Conservation (phyloP, 2,888 invertebrate genomes). For the Amblyteles armatorius region DNA sequence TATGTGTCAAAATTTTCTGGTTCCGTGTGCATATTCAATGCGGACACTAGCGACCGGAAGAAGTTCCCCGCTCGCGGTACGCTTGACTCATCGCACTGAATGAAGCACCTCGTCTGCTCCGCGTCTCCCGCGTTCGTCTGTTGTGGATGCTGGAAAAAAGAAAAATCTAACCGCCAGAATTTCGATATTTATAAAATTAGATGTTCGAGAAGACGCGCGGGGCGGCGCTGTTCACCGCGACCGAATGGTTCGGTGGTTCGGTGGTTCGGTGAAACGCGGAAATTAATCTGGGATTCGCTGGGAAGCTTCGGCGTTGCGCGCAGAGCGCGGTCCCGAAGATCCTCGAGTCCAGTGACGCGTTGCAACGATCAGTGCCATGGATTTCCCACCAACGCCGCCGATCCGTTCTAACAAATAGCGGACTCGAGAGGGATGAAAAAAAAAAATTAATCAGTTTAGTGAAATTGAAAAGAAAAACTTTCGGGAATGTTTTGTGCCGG, state of each 20-base stretch:
- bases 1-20: too few relatives aligned
- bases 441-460: neutral
- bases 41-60: too few relatives aligned
- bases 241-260: constrained; percentile 35
- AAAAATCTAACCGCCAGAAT: constrained; percentile 7
- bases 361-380: constrained; percentile 7
- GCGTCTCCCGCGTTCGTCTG: constrained; percentile 6
- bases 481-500: constrained; percentile 3
- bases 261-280: constrained; percentile 33
- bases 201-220: constrained; percentile 37
- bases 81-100: constrained; percentile 42
- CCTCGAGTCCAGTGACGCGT: neutral
- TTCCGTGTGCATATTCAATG: too few relatives aligned
- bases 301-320: constrained; percentile 26
- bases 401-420: neutral
- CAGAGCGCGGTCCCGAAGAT: neutral
- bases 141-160: neutral
- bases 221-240: constrained; percentile 7
- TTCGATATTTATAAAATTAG: constrained; percentile 50
- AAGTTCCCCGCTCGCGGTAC: neutral
- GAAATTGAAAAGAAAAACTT: neutral
- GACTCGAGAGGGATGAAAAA: neutral
- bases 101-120: constrained; percentile 37
- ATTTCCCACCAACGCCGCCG: neutral
- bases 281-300: constrained; percentile 47